These are phyloP conservation scores for Neocrepidodera transversa DNA, from an alignment of 2,888 invertebrate species.

Conservation along the genomic window DNA sequence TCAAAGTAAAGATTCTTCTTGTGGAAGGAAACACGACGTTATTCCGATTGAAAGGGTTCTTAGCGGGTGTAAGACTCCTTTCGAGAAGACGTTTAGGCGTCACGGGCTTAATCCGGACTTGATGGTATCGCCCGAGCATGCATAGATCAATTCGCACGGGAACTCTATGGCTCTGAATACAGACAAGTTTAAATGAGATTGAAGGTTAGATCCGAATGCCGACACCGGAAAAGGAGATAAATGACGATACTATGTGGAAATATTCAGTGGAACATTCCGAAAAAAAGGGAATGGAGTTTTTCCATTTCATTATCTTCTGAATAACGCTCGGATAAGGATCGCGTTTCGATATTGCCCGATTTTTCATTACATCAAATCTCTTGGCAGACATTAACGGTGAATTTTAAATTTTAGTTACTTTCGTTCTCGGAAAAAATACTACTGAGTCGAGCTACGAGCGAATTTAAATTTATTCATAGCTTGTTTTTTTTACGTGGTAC, in stretches of 20 bases:
- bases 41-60: slow-evolving; percentile 47
- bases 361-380: slow-evolving; percentile 26
- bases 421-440: slow-evolving; percentile 9
- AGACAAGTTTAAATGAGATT: slow-evolving; percentile 53
- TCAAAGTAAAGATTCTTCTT: slow-evolving; percentile 40
- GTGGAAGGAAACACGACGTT: slow-evolving; percentile 44
- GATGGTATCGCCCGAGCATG: slow-evolving; percentile 50
- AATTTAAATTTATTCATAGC: slow-evolving; percentile 13
- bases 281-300: slow-evolving; percentile 28
- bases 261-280: slow-evolving; percentile 32
- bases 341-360: slow-evolving; percentile 21
- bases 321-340: slow-evolving; percentile 21
- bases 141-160: slow-evolving; percentile 50
- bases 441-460: neutral
- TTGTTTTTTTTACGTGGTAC: neutral
- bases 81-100: slow-evolving; percentile 41
- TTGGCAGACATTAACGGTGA: slow-evolving; percentile 24
- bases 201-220: slow-evolving; percentile 36
- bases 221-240: slow-evolving; percentile 34
- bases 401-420: slow-evolving; percentile 28
- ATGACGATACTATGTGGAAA: slow-evolving; percentile 35
- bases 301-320: slow-evolving; percentile 28
- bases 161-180: slow-evolving; percentile 42
- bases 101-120: slow-evolving; percentile 50
- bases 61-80: slow-evolving; percentile 34